Base-by-base conservation (phyloP, 2,113 vertebrate species). In the Leptodactylus fuscus region DNA sequence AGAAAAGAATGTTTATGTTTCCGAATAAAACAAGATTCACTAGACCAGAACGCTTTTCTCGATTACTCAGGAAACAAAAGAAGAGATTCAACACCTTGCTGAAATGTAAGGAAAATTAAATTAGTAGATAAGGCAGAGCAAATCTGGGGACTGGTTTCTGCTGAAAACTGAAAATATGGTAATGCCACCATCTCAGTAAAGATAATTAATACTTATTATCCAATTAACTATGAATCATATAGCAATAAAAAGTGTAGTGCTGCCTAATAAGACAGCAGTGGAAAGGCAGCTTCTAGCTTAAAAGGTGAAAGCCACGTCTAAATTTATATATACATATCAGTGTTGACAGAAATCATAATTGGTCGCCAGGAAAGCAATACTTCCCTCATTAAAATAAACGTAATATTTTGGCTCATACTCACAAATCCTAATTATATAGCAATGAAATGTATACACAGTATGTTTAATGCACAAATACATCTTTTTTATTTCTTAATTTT, bases 1-100 rank as follows among this genome's bases (percentile, higher is more conserved):
- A 29, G 49, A 36, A 76, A 62, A 60, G 38, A 83, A 70, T 49
- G 81, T 74, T 55, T 83, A 55, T 55, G 48, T 80, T 80, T 41
- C 53, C 22, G 65, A 82, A 16, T 71, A 38, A 82, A 82, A 82
- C 29, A 51, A 81, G 41, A 69, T 81, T 81, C 53, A 60, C 53
- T 60, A 41, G 22, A 60, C 53, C 77, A 41, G 53, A 80, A 60
- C 22, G n/a, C 11, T 80, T 53, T 60, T 41, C 55, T 79, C 65
- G 22, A 79, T 27, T 60, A n/a, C 60, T 60, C 55, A 27, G 53
- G 34, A 79, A 58, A 55, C 18, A 55, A 53, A 77, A 55, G 27
- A 53, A 4, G 29, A 55, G 34, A 78, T n/a, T 53, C 48, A 38
- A 32, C 49, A 22, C 32, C 49, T 78, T 78, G 29, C 41, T 24